Evolutionary conservation across 2,797 vertebrate genomes (phyloP).

Genomic region (Tokudaia tokunoshimensis): DNA sequence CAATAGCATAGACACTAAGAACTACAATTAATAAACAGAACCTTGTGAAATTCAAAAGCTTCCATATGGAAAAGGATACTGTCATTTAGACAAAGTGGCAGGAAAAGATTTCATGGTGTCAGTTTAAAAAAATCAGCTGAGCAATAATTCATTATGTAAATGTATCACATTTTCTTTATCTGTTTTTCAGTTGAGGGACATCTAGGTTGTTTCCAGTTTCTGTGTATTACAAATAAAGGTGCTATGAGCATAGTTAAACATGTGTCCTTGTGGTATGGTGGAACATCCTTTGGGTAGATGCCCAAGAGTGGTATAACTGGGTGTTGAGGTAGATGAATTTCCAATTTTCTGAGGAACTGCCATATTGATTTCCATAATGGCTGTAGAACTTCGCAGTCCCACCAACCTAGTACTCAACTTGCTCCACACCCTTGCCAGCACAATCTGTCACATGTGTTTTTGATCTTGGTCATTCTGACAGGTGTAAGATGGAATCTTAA

Average conservation of each 20-base stretch:
- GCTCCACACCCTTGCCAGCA: too few relatives aligned
- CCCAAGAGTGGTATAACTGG: neutral
- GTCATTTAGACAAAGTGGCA: neutral
- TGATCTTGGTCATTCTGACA: neutral
- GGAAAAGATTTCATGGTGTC: neutral
- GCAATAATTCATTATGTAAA: neutral
- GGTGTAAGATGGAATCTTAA: neutral
- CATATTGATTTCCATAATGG: neutral
- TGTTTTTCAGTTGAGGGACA: neutral
- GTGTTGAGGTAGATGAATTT: neutral
- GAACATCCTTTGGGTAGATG: neutral
- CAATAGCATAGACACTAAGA: neutral
- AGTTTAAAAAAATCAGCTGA: neutral
- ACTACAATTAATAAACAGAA: neutral
- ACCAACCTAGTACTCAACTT: too few relatives aligned
- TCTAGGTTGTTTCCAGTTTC: neutral
- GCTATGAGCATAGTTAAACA: neutral
- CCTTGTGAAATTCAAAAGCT: neutral
- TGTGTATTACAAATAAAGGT: neutral
- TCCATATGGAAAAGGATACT: neutral
- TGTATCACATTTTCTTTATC: neutral
- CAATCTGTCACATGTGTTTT: too few relatives aligned
- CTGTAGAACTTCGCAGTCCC: neutral
- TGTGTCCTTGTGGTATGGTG: neutral
- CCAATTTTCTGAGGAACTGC: neutral